Evolutionary conservation across 2,888 invertebrate genomes (phyloP).

Genomic region (Drosophila ustulata): DNA sequence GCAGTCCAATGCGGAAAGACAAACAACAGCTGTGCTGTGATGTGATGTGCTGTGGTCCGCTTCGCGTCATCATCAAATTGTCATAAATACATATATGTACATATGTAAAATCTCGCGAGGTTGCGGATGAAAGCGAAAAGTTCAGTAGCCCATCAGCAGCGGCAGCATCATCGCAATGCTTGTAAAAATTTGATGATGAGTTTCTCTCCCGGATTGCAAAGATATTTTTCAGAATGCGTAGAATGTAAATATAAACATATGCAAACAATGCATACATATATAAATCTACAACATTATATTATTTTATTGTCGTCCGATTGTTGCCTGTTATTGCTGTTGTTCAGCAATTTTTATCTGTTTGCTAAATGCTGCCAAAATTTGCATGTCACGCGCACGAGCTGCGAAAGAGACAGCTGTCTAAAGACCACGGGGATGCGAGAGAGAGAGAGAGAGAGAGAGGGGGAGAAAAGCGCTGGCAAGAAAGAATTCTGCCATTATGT

Average conservation of each 20-base stretch:
- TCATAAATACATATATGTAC: constrained; percentile 9
- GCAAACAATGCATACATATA: constrained; percentile 7
- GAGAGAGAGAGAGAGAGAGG: background rate
- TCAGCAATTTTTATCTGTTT: constrained; percentile 37
- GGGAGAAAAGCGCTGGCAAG: constrained; percentile 1
- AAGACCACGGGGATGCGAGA: background rate
- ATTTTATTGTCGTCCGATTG: constrained; percentile 24
- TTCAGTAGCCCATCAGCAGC: constrained; percentile 61
- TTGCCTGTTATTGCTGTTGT: constrained; percentile 14
- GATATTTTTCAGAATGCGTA: constrained; percentile 61
- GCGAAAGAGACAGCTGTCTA: constrained; percentile 6
- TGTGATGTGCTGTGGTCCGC: background rate
- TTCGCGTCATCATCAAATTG: constrained; percentile 43
- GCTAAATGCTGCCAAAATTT: constrained; percentile 67
- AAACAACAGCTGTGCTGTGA: constrained; percentile 45
- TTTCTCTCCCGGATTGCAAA: constrained; percentile 3
- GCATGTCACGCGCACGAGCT: constrained; percentile 71
- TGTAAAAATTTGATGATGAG: constrained; percentile 42
- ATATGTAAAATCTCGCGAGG: background rate
- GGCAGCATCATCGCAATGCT: background rate
- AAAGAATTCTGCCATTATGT: constrained; percentile 31
- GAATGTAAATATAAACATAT: constrained; percentile 28
- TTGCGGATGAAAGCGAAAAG: constrained; percentile 65
- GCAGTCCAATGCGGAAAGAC: constrained; percentile 61
- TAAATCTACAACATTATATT: constrained; percentile 10